Evolutionary conservation across 64 coral and sea anemone genomes (phyloP), one percentile per base, ranked within the genome.

Genomic region (Pocillopora damicornis): DNA sequence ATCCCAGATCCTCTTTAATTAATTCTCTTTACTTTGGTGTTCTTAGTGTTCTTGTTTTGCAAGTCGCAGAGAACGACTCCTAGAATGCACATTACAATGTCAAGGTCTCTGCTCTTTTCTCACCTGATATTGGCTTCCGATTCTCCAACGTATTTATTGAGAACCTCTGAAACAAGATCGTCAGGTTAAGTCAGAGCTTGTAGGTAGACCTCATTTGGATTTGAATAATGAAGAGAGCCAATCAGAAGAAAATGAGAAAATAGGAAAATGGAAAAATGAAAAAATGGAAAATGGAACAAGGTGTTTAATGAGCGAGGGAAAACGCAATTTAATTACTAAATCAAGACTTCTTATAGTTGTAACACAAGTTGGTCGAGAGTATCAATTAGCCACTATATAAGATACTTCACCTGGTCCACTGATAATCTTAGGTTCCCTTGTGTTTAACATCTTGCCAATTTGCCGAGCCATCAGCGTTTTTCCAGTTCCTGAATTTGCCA

Each of bases 381-480:
- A 89, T 22, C 25, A 42, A 62, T 11, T 59, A 64, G 13, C 38
- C 64, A 51, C 25, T 30, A 9, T 14, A 25, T 26, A 13, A 79
- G 37, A 38, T 68, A 25, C 23, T 25, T 58, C 88, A 99, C 97
- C 97, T 86, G 97, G 97, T 1, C 97, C 97, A 93, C 93, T 99
- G 37, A 99, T 99, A 37, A 99, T 95, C 88, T 99, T 99, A 76
- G 97, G 97, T 56, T 99, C 97, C 35, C 97, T 88, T 74, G 93
- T 95, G 36, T 99, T 99, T 63, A 99, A 88, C 97, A 99, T 99
- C 74, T 95, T 99, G 42, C 97, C 97, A 93, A 95, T 99, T 58
- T 99, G 97, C 56, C 97, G 75, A 8, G 97, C 97, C 97, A 99
- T 99, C 12, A 95, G 86, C 0, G 97, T 99, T 87, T 99, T 99